phyloP scores from a whole-genome alignment of 2,113 vertebrate species.

The Mirounga angustirostris region DNA sequence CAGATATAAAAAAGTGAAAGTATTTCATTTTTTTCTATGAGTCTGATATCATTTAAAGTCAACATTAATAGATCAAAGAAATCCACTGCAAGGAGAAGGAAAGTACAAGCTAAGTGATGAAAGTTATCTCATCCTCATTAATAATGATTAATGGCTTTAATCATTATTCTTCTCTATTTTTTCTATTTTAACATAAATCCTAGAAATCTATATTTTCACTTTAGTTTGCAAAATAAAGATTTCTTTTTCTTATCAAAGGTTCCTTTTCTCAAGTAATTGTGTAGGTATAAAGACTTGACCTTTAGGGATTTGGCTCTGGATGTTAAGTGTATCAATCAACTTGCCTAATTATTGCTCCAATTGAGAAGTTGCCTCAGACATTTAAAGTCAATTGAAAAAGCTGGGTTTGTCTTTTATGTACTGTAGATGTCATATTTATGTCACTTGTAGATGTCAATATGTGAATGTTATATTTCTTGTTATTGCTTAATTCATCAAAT shows the following conservation, averaged over 20 bases:
- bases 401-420: background rate
- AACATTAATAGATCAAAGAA: conserved; percentile 19
- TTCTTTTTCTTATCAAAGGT: background rate
- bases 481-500: background rate
- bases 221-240: conserved; percentile 26
- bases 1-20: conserved; percentile 5
- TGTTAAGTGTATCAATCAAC: background rate
- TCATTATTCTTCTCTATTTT: background rate
- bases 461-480: background rate
- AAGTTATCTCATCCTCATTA: conserved; percentile 11
- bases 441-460: background rate
- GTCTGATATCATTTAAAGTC: conserved; percentile 22
- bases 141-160: background rate
- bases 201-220: conserved; percentile 27
- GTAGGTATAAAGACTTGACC: background rate
- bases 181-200: conserved; percentile 33
- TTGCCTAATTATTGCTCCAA: background rate
- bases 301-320: background rate
- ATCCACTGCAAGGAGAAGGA: background rate
- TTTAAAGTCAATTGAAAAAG: conserved; percentile 36
- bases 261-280: background rate
- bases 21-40: conserved; percentile 22
- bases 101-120: background rate
- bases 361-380: background rate
- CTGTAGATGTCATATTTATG: background rate